Evolutionary conservation across 2,797 vertebrate genomes (phyloP).

Genomic region (Aselliscus stoliczkanus): DNA sequence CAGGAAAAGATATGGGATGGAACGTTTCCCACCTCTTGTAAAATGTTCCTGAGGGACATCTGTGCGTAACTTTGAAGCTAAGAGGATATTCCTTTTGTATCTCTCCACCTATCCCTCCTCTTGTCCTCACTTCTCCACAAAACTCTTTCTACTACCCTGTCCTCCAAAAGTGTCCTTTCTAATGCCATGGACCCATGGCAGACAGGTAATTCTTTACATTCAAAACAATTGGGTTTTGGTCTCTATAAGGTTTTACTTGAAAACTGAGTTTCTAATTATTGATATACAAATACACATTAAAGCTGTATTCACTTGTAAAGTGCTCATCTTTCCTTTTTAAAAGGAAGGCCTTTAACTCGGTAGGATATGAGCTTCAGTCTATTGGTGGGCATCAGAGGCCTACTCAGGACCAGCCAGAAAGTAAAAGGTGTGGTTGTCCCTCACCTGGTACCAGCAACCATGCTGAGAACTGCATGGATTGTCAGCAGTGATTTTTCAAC

Average conservation of each 20-base stretch:
- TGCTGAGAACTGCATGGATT: rapidly evolving
- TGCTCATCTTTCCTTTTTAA: neutral
- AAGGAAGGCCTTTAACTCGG: neutral
- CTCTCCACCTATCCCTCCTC: too few relatives aligned
- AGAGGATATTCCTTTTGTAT: neutral
- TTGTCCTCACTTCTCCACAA: neutral
- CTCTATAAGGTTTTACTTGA: neutral
- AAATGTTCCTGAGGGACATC: neutral
- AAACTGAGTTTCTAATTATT: neutral
- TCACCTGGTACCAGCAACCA: neutral
- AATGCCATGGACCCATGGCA: neutral
- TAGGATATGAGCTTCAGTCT: neutral
- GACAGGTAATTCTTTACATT: too few relatives aligned
- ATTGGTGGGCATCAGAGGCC: neutral
- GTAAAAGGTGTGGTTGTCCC: too few relatives aligned
- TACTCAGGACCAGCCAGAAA: neutral
- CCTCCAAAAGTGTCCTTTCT: neutral
- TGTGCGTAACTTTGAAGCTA: neutral
- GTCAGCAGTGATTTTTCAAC: neutral
- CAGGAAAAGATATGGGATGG: neutral
- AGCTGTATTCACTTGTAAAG: neutral
- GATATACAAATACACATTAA: neutral
- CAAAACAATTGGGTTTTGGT: rapidly evolving
- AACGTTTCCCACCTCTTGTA: neutral
- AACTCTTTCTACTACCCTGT: neutral